A percentile compares a stretch with the other conserved stretches of the same genome.
phyloP scores from a whole-genome alignment of 2,888 invertebrate genomes.

The Disparrhopalites patrizii region DNA sequence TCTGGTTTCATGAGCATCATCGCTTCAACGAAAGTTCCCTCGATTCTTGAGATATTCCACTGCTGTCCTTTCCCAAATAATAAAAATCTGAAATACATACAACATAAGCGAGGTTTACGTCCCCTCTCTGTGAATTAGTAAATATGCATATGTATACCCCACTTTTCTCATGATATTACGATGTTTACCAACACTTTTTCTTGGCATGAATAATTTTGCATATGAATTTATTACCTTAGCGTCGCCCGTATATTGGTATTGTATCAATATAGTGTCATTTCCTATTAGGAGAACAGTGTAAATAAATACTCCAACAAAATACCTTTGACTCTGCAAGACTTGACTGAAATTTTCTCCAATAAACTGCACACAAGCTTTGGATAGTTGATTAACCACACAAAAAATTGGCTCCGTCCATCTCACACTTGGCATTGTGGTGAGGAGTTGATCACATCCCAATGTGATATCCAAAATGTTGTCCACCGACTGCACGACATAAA shows the following conservation, averaged over 20 bases:
- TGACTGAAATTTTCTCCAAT: constrained; percentile 71
- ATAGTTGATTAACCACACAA: constrained; percentile 70
- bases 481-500: constrained; percentile 57
- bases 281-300: too few relatives aligned
- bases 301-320: constrained; percentile 19
- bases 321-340: constrained; percentile 64
- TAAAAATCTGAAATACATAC: constrained; percentile 55
- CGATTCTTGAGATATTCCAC: constrained; percentile 67
- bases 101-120: too few relatives aligned
- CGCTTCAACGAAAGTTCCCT: constrained; percentile 65
- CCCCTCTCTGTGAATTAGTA: too few relatives aligned
- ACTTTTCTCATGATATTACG: too few relatives aligned
- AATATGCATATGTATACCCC: too few relatives aligned
- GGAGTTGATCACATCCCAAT: constrained; percentile 75
- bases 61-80: constrained; percentile 66
- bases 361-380: constrained; percentile 75
- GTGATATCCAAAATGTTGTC: constrained; percentile 79
- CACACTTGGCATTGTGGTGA: constrained; percentile 70
- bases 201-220: too few relatives aligned
- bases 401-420: constrained; percentile 80
- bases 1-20: constrained; percentile 75
- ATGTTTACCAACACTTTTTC: too few relatives aligned
- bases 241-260: too few relatives aligned
- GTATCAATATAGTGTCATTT: too few relatives aligned
- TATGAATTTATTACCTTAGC: too few relatives aligned